phyloP scores from a whole-genome alignment of 2,797 vertebrate genomes.

The Arctocebus calabarensis region DNA sequence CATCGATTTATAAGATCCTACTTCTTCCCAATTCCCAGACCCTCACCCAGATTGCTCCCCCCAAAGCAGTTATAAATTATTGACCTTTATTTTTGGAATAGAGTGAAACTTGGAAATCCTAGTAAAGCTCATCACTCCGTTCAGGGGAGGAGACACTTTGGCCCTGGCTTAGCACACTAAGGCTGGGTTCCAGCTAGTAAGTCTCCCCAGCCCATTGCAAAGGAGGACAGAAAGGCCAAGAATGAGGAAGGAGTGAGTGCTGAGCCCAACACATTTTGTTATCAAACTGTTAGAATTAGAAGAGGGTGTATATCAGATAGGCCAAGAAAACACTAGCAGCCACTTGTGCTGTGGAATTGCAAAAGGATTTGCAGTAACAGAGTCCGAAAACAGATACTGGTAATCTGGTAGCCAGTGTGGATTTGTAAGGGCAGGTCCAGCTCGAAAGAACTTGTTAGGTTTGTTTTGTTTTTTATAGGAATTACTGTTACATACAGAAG shows the following conservation, averaged over 20 bases:
- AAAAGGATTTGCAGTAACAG: constrained; percentile 68
- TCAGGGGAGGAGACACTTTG: constrained; percentile 22
- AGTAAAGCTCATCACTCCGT: not conserved
- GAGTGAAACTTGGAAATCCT: not conserved
- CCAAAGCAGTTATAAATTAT: not conserved
- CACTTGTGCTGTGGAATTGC: constrained; percentile 51
- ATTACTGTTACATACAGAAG: constrained; percentile 69
- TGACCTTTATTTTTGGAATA: not conserved
- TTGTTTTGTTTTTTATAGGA: constrained; percentile 73
- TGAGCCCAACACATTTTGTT: constrained; percentile 64
- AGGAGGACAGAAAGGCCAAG: constrained; percentile 43
- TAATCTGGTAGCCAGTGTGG: constrained; percentile 58
- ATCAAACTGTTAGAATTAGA: constrained; percentile 76
- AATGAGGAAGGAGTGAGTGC: constrained; percentile 24
- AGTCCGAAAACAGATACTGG: too few species aligned
- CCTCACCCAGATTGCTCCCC: not conserved
- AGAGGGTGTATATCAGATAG: constrained; percentile 75
- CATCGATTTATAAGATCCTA: not conserved
- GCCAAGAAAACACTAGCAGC: constrained; percentile 65
- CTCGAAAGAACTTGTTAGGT: constrained; percentile 78
- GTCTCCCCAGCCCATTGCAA: not conserved
- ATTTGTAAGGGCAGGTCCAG: constrained; percentile 68
- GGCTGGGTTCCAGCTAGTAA: not conserved
- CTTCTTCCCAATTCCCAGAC: not conserved
- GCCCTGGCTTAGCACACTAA: not conserved